Conservation (phyloP, 2,888 invertebrate species). For the Cylindroiulus punctatus region DNA sequence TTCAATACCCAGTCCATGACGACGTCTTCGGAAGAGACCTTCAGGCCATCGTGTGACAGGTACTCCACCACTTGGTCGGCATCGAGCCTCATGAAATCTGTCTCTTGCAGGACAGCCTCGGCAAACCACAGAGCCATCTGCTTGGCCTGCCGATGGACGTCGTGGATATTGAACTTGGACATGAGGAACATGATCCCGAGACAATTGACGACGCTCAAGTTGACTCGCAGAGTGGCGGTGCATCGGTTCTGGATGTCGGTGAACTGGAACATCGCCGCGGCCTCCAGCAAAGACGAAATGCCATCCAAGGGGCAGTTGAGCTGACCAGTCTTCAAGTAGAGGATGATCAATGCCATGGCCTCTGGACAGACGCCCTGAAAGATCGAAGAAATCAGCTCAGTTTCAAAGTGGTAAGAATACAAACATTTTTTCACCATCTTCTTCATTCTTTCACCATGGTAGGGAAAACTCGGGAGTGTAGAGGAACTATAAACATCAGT, state of each 20-base stretch:
- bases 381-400: not conserved
- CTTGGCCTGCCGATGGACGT: slow-evolving; percentile 59
- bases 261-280: slow-evolving; percentile 65
- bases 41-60: slow-evolving; percentile 56
- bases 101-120: slow-evolving; percentile 58
- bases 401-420: no score
- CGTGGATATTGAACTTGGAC: slow-evolving; percentile 58
- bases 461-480: no score
- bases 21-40: slow-evolving; percentile 53
- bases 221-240: slow-evolving; percentile 60
- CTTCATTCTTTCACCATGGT: no score
- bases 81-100: slow-evolving; percentile 59
- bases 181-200: slow-evolving; percentile 59
- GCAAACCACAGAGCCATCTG: slow-evolving; percentile 61
- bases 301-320: slow-evolving; percentile 48
- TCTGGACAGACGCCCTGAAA: slow-evolving; percentile 66
- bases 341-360: slow-evolving; percentile 65
- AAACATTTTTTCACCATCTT: no score
- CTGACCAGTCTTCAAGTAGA: slow-evolving; percentile 58
- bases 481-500: no score
- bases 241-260: slow-evolving; percentile 62
- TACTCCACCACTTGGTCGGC: slow-evolving; percentile 53
- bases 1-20: slow-evolving; percentile 55
- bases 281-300: slow-evolving; percentile 54
- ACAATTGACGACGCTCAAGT: slow-evolving; percentile 59